Conservation (phyloP, 2,797 vertebrate genomes). For the Atherinosoma microstoma region DNA sequence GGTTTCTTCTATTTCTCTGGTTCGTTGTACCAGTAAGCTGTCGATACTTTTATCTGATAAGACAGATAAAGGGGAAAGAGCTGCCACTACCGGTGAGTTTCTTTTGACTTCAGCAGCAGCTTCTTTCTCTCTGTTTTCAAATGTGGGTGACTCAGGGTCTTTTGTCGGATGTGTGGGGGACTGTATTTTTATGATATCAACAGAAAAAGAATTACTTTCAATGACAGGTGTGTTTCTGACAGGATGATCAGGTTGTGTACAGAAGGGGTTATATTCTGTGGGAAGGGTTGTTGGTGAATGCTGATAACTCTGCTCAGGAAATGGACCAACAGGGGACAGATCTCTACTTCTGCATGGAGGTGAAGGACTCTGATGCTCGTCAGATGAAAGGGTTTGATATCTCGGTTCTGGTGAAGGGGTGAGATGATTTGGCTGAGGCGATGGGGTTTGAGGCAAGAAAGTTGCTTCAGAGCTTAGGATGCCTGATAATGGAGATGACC, state of each 20-base stretch:
- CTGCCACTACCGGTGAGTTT: slow-evolving; percentile 29
- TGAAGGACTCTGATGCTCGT: slow-evolving; percentile 47
- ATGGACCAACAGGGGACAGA: slow-evolving; percentile 42
- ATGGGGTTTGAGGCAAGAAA: slow-evolving; percentile 53
- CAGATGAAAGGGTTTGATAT: slow-evolving; percentile 40
- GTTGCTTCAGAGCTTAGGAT: slow-evolving; percentile 48
- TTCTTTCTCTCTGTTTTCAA: slow-evolving; percentile 33
- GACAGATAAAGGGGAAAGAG: slow-evolving; percentile 35
- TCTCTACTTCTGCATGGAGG: slow-evolving; percentile 47
- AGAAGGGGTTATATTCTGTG: slow-evolving; percentile 26
- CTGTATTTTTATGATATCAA: slow-evolving; percentile 34
- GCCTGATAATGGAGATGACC: slow-evolving; percentile 39
- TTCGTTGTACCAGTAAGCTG: slow-evolving; percentile 35
- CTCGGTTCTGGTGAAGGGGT: slow-evolving; percentile 55
- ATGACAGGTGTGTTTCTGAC: slow-evolving; percentile 37
- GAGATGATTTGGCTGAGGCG: slow-evolving; percentile 45
- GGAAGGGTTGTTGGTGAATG: slow-evolving; percentile 38
- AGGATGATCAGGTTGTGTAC: slow-evolving; percentile 27
- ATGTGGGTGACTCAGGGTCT: slow-evolving; percentile 30
- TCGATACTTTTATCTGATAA: slow-evolving; percentile 28
- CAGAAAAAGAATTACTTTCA: slow-evolving; percentile 17
- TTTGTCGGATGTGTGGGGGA: slow-evolving; percentile 29
- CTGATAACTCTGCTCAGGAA: slow-evolving; percentile 42
- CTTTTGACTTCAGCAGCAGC: slow-evolving; percentile 37
- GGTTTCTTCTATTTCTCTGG: slow-evolving; percentile 31